Base-by-base conservation (phyloP, 2,113 vertebrate genomes). In the Cyprinodon brontotheroides region DNA sequence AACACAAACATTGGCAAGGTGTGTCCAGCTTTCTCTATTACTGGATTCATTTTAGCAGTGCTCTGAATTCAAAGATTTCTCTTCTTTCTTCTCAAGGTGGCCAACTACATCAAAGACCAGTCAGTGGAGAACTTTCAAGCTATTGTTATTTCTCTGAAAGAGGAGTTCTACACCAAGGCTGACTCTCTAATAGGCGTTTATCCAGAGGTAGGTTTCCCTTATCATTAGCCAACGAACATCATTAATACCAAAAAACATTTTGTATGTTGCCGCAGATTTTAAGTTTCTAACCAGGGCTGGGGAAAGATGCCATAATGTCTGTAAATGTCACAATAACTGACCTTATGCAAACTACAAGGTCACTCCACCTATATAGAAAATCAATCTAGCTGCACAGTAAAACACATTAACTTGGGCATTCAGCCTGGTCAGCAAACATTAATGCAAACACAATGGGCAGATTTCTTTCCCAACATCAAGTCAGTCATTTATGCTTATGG, bases 1-100 rank as follows among this genome's bases (percentile, higher is more conserved):
- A 98, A 98, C 91, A 97, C 97, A 79, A 98, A 98, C 89, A 97
- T 98, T 22, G 97, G 97, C 70, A 97, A 98, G 95, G 96, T 97
- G 10, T 45, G 90, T 82, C 40, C 39, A 64, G 6, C 20, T 40
- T 63, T 2, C 13, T 4, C 4, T 17, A 7, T n/a, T 14, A 3
- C 50, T 0, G 50, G n/a, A 6, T n/a, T n/a, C n/a, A 9, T 14
- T 17, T 57, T 2, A 57, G 50, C n/a, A 14, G 38, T 71, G 12
- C 22, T 60, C 6, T 8, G 43, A 3, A 14, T 57, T 7, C 38
- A 57, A 11, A 14, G 48, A 11, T 14, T 57, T 53, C 72, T 39
- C 22, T 8, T 68, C 43, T 68, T 11, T 78, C n/a, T 29, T 38
- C n/a, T 74, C 9, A 87, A 97, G 96, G 96, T 97, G 76, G 96